phyloP scores from a whole-genome alignment of 2,888 invertebrate genomes.

The Microctonus aethiopoides region DNA sequence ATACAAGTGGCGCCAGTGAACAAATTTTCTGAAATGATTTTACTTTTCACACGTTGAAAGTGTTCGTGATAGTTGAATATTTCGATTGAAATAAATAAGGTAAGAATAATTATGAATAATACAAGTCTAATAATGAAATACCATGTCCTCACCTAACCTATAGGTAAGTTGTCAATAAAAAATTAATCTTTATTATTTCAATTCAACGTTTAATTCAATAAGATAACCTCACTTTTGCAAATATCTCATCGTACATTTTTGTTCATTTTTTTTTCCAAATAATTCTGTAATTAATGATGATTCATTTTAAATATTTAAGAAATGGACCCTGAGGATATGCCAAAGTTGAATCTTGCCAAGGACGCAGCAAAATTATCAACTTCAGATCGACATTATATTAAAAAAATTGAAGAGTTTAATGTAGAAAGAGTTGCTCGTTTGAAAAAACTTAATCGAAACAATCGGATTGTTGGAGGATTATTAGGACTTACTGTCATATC shows the following conservation, averaged over 20 bases:
- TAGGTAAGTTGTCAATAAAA: background rate
- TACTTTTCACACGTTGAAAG: background rate
- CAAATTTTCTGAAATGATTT: background rate
- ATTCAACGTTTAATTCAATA: background rate
- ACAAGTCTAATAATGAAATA: background rate
- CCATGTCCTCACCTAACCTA: background rate
- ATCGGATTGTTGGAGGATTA: constrained; percentile 73
- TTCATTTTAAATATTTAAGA: constrained; percentile 25
- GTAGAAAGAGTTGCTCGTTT: constrained; percentile 77
- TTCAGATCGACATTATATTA: constrained; percentile 82
- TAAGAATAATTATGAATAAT: background rate
- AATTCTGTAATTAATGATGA: background rate
- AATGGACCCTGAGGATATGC: constrained; percentile 68
- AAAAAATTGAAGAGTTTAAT: constrained; percentile 82
- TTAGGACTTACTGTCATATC: constrained; percentile 77
- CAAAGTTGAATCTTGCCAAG: constrained; percentile 68
- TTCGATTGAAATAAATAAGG: background rate
- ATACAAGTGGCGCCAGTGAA: background rate
- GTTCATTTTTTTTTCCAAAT: background rate
- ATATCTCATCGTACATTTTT: background rate
- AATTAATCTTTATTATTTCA: background rate
- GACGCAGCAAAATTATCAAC: constrained; percentile 68
- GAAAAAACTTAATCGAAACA: constrained; percentile 73
- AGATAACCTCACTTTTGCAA: constrained; percentile 6
- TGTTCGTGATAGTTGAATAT: background rate